phyloP scores from a whole-genome alignment of 2,888 invertebrate species.

The Strigamia crassipes region DNA sequence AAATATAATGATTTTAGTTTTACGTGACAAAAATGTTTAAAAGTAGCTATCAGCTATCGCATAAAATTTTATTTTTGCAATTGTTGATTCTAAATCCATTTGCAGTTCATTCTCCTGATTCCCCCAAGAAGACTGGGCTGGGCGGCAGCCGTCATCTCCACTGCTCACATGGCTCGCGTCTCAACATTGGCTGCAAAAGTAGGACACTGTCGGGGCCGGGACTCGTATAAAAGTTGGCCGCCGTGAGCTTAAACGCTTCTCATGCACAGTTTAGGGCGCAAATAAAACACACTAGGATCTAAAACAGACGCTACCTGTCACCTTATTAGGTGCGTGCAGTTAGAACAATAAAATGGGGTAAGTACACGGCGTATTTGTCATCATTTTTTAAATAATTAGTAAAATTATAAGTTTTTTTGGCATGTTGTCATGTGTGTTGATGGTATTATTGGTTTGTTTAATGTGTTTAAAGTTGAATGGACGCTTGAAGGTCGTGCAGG shows the following conservation, averaged over 20 bases:
- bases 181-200: constrained; percentile 11
- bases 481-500: background rate
- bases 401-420: background rate
- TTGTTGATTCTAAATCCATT: background rate
- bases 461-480: constrained; percentile 1
- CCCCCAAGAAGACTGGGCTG: background rate
- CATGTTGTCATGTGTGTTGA: background rate
- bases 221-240: background rate
- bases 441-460: background rate
- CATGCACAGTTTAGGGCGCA: constrained; percentile 1
- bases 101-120: constrained; percentile 1
- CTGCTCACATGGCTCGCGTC: background rate
- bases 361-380: background rate
- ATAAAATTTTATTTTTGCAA: background rate
- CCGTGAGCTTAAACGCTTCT: background rate
- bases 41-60: background rate
- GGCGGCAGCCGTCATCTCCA: background rate
- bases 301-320: background rate
- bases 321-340: background rate
- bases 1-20: too few species aligned
- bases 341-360: background rate
- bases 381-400: background rate
- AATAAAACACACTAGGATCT: constrained; percentile 4
- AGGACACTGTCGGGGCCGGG: constrained; percentile 12
- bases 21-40: too few species aligned